Base-by-base conservation (phyloP, 2,888 invertebrate genomes). In the Mellilla xanthometata region DNA sequence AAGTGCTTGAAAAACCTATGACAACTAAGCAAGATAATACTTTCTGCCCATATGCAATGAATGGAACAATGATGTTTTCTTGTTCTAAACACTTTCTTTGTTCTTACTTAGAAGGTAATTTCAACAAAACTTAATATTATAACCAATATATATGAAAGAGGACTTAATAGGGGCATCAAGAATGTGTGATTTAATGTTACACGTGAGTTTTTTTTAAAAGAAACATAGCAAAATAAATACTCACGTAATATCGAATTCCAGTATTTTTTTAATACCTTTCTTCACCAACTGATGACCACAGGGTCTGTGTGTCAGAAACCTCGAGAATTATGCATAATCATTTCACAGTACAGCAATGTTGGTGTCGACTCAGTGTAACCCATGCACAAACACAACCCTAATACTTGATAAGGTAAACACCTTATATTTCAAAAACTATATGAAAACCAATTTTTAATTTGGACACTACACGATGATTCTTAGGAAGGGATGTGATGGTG, bases 321-420 rank as follows among this genome's bases (percentile, higher is more conserved):
- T 69, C 63, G 68, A 66, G 58, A 69, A 80, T 71, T 72, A 70
- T 76, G 76, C 77, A 78, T 73, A 74, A 65, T 83, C 81, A 85
- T 84, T 81, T 77, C 71, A 76, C 69, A 76, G 72, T 70, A 68
- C 65, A 68, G 64, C 69, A 67, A 56, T 60, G 62, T 65, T 52
- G 68, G 64, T 78, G 79, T 81, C 73, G 76, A 81, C 78, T 79
- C 59, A 74, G 75, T 62, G 72, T 52, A 61, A 68, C 51, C 58
- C 56, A 63, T 56, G 54, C 63, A 70, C 70, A 67, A 72, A 72
- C 65, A 68, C 59, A 69, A 65, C 44, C 62, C 53, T 51, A 64
- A 56, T 67, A 67, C 49, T 67, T 56, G 52, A 38, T 65, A 74
- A 65, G 52, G 62, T 72, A 75, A 75, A 77, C 71, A 77, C 69